phyloP scores from a whole-genome alignment of 2,113 vertebrate species.

The sheep (Ovis aries) region ARS-UI_Ramb_v3.0 NC_056069.1:20258501-20259000 shows the following conservation, averaged over 20 bases:
- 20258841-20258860: neutral
- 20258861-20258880: neutral
- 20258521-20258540: neutral
- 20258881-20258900: neutral
- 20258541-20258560: neutral
- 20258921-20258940: neutral
- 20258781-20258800: neutral
- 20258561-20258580: neutral
- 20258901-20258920: neutral
- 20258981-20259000: neutral
- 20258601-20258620: neutral
- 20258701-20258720: neutral
- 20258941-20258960: neutral
- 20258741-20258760: neutral
- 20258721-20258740: neutral
- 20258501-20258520: neutral
- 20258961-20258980: neutral
- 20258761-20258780: neutral
- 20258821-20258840: neutral
- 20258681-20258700: neutral
- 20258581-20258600: neutral
- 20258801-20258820: neutral
- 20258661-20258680: neutral
- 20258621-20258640: neutral
- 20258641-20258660: constrained; percentile 5